phyloP scores from a whole-genome alignment of 2,888 invertebrate genomes.

The Phaedon cochleariae region DNA sequence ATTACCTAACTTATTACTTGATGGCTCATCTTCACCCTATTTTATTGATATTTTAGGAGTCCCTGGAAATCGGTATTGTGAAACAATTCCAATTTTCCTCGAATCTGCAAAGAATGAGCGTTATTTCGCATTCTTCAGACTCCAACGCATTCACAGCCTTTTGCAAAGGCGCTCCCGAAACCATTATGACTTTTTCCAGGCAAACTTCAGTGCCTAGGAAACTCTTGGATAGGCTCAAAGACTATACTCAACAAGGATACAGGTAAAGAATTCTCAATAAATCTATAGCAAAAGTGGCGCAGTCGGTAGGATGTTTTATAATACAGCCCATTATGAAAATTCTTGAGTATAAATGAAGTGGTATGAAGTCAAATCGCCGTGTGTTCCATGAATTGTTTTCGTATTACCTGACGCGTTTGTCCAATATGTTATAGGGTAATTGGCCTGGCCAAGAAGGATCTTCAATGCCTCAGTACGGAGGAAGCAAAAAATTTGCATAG shows the following conservation, averaged over 20 bases:
- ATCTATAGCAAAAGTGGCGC: slow-evolving; percentile 85
- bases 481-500: slow-evolving; percentile 76
- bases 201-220: slow-evolving; percentile 80
- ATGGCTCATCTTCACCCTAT: no score
- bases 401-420: no score
- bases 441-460: slow-evolving; percentile 77
- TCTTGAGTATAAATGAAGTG: no score
- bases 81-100: slow-evolving; percentile 85
- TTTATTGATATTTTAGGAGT: background rate
- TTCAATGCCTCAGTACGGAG: slow-evolving; percentile 69
- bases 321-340: no score
- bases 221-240: slow-evolving; percentile 75
- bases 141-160: slow-evolving; percentile 80
- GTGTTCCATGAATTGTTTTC: no score
- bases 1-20: no score
- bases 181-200: slow-evolving; percentile 78
- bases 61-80: slow-evolving; percentile 65
- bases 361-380: no score
- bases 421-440: slow-evolving; percentile 74
- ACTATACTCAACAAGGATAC: slow-evolving; percentile 88
- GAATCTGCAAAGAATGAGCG: slow-evolving; percentile 87
- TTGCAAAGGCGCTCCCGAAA: slow-evolving; percentile 95
- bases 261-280: background rate
- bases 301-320: no score
- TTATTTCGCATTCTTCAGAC: slow-evolving; percentile 75